Evolutionary conservation across 2,888 invertebrate species (phyloP), one percentile per base, ranked within the genome.

Genomic region (Latrodectus hesperus): DNA sequence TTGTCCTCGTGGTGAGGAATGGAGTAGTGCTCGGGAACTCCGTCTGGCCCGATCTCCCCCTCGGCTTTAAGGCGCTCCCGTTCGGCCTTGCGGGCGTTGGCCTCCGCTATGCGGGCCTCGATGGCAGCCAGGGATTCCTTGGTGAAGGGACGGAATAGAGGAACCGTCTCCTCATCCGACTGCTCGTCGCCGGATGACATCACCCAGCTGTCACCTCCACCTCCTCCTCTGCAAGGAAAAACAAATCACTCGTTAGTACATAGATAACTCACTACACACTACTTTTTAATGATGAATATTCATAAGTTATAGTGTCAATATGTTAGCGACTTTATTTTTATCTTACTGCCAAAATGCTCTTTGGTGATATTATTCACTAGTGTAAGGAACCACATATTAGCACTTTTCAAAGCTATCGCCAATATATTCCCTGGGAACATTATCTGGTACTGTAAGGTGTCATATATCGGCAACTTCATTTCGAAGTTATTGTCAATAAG

Each of bases 1-100:
- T 97, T 97, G 94, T 98, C 97, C 95, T 97, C 97, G 94, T 97
- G 97, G 94, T 98, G 97, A 94, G 97, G 97, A 94, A 95, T 97
- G 55, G 86, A 77, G 96, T 95, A 96, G 95, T 84, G 85, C 55
- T 89, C 89, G n/a, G 83, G 81, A 52, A 82, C 76, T 51, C 78
- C 89, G 84, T 77, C 78, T 38, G 88, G 88, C 65, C 84, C 89
- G 81, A 81, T 84, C 60, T 78, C 85, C 52, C 82, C 83, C 76
- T 86, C 86, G 55, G 83, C 86, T 60, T 89, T 86, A 97, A 97
- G 93, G 97, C 97, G 94, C 95, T 97, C 97, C 94, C 97, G 95
- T 95, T 98, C 98, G 94, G 97, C 97, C 84, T 92, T 90, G 95
- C 97, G 97, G 94, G 96, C 97, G 94, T 96, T 97, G 95, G 98